A percentile compares a stretch with the other conserved stretches of the same genome.
Conservation (phyloP, 2,888 invertebrate species). For the Lacanobia oleracea region DNA sequence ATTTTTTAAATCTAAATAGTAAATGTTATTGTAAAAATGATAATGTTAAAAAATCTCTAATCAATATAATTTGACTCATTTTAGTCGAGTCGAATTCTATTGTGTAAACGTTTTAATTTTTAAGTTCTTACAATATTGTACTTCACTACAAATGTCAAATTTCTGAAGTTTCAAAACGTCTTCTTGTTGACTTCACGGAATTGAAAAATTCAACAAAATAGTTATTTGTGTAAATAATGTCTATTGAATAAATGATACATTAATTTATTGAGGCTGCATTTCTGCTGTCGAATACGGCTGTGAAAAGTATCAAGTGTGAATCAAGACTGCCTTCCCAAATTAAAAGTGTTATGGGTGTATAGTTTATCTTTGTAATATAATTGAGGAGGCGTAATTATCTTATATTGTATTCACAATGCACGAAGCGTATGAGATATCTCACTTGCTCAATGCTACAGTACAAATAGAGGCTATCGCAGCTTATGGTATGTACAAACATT, state of each 20-base stretch:
- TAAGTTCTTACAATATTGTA: background rate
- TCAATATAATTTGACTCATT: too few relatives aligned
- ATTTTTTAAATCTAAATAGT: too few relatives aligned
- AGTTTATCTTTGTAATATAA: conserved; percentile 18
- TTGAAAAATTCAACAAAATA: background rate
- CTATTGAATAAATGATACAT: background rate
- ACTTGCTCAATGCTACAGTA: conserved; percentile 95
- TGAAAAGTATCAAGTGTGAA: background rate
- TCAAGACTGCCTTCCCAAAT: background rate
- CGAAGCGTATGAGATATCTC: conserved; percentile 96
- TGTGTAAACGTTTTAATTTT: too few relatives aligned
- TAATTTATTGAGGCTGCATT: background rate
- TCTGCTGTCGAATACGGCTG: background rate
- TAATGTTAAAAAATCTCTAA: too few relatives aligned
- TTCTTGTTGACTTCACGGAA: conserved; percentile 33
- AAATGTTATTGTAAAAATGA: too few relatives aligned
- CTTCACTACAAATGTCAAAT: conserved; percentile 38
- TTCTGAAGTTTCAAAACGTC: conserved; percentile 20
- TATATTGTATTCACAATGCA: conserved; percentile 91
- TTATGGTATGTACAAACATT: conserved; percentile 92
- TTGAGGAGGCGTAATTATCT: conserved; percentile 6
- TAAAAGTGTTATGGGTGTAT: conserved; percentile 30
- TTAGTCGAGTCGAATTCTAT: too few relatives aligned
- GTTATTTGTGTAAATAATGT: background rate
- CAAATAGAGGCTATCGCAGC: conserved; percentile 98